Base-by-base conservation (phyloP, 2,113 vertebrate species). In the Ceyx cyanopectus region DNA sequence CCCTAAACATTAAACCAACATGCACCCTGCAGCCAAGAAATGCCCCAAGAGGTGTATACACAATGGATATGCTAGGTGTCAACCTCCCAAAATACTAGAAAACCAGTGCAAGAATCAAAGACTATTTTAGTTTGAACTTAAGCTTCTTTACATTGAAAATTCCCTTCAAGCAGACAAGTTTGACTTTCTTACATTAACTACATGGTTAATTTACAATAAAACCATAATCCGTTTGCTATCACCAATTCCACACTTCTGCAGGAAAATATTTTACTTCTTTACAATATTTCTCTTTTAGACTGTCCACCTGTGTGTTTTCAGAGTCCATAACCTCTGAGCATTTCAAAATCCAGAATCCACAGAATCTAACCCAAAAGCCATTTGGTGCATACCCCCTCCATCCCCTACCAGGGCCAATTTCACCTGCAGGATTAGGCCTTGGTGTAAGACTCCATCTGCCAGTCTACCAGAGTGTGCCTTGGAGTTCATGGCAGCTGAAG, bases 361-460 rank as follows among this genome's bases (percentile, higher is more conserved):
- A 46, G 19, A 58, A 67, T 4, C 3, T 4, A 56, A 69, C 8
- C 8, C n/a, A 27, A n/a, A 79, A 73, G 17, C 26, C 14, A 63
- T 12, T 40, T 6, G 6, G 22, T 61, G 43, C 10, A 5, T 14
- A 57, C 58, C 7, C 20, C 37, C 37, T 70, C 30, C 37, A 5
- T 43, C n/a, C 34, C 30, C n/a, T 69, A 73, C 62, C 0, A 1
- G 41, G 21, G 9, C 41, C 51, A 73, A 60, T 19, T 27, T 51
- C 19, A 86, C 23, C 24, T n/a, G 51, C 29, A 60, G 14, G 40
- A 26, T 2, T 43, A 17, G 24, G 9, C 20, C 24, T 23, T 3
- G 3, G 26, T 12, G 17, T 30, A 48, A 0, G 0, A 77, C 46
- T 68, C 4, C 12, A 45, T 21, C 29, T 21, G 24, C n/a, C 82